These are phyloP conservation scores for Nestor notabilis DNA, from an alignment of 2,113 vertebrate genomes.

Conservation along the genomic window DNA sequence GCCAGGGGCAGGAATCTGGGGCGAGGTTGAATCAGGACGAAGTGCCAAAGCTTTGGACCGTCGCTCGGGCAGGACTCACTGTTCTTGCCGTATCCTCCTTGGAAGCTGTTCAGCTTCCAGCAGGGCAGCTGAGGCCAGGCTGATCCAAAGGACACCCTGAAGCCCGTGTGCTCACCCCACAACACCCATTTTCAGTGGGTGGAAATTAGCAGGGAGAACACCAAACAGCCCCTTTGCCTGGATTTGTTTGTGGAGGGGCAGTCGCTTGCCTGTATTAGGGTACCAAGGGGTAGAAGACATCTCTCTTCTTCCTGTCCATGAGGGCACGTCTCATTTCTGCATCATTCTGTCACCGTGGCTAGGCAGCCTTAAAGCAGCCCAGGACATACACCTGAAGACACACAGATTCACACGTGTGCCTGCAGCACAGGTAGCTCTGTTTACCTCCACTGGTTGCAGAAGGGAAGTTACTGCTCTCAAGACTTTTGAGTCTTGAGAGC, in stretches of 20 bases:
- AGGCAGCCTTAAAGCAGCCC: neutral
- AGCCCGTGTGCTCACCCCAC: neutral
- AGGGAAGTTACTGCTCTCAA: neutral
- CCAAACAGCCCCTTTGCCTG: neutral
- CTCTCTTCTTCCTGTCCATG: neutral
- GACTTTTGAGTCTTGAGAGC: neutral
- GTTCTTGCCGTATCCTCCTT: conserved; percentile 29
- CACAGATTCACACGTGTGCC: neutral
- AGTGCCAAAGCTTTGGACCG: conserved; percentile 18
- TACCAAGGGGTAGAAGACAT: neutral
- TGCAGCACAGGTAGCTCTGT: neutral
- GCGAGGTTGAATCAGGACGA: conserved; percentile 53
- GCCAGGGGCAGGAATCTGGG: conserved; percentile 57
- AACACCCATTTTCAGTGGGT: neutral
- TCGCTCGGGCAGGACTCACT: conserved; percentile 49
- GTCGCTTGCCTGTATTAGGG: neutral
- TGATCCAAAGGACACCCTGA: conserved; percentile 8
- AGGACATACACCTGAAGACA: neutral
- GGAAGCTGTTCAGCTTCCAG: conserved; percentile 20
- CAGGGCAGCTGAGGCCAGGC: neutral
- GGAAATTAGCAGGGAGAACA: neutral
- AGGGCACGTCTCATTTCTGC: neutral
- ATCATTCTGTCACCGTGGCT: neutral
- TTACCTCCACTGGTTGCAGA: neutral
- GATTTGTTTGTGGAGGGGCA: rapidly evolving